Conservation (phyloP, 2,797 vertebrate species). For the Momotus momota region DNA sequence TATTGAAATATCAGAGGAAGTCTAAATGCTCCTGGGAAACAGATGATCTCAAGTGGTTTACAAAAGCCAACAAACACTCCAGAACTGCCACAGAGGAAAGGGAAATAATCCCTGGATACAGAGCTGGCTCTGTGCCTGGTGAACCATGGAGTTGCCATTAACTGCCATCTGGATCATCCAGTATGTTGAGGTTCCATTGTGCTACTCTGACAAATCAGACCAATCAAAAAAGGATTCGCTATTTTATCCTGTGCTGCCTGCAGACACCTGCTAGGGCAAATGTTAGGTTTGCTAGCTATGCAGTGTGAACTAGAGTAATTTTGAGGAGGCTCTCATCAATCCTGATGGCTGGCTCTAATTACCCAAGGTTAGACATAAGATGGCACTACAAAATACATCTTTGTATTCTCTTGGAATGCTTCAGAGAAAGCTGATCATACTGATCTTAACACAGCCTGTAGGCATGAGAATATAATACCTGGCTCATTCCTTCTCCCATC, state of each 20-base stretch:
- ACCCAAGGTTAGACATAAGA: background rate
- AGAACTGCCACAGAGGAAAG: constrained; percentile 1
- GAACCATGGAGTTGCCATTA: background rate
- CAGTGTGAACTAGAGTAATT: background rate
- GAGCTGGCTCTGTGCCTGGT: background rate
- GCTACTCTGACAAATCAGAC: background rate
- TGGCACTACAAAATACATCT: background rate
- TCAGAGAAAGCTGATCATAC: background rate
- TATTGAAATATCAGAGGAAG: constrained; percentile 62
- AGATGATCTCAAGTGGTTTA: constrained; percentile 40
- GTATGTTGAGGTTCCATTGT: background rate
- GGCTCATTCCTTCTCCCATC: background rate
- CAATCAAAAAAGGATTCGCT: background rate
- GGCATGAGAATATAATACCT: background rate
- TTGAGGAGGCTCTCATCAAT: background rate
- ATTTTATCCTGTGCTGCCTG: background rate
- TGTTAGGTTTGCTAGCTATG: background rate
- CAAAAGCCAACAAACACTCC: constrained; percentile 22
- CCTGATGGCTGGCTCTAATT: background rate
- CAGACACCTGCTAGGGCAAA: background rate
- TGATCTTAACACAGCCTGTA: background rate
- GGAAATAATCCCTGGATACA: constrained; percentile 27
- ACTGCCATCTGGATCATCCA: background rate
- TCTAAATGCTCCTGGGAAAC: constrained; percentile 23
- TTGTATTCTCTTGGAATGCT: background rate